Evolutionary conservation across 2,797 vertebrate genomes (phyloP).

Genomic region (Chelmon rostratus): DNA sequence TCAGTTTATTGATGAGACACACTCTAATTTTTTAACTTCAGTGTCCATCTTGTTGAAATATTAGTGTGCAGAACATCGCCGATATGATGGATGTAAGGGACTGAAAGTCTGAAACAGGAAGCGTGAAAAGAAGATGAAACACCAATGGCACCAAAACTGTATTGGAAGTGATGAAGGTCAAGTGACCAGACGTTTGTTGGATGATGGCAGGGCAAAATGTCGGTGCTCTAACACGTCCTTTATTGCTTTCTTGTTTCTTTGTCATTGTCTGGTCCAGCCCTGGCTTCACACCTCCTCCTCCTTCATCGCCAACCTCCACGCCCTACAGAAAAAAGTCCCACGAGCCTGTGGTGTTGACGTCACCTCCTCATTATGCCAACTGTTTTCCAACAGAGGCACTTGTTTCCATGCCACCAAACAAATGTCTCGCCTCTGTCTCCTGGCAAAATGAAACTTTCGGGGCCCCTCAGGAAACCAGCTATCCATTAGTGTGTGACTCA

Average conservation of each 20-base stretch:
- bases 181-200: neutral
- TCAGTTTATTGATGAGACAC: neutral
- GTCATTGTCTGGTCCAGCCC: conserved; percentile 38
- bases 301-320: conserved; percentile 48
- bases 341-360: conserved; percentile 58
- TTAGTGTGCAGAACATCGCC: neutral
- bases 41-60: neutral
- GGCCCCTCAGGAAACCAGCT: conserved; percentile 57
- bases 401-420: conserved; percentile 71
- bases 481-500: conserved; percentile 66
- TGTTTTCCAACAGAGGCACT: conserved; percentile 56
- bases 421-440: conserved; percentile 52
- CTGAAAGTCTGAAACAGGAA: neutral
- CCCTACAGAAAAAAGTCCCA: conserved; percentile 60
- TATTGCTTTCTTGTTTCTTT: conserved; percentile 14
- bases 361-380: conserved; percentile 53
- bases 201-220: neutral
- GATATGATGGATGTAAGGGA: neutral
- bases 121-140: no score
- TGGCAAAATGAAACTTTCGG: conserved; percentile 64
- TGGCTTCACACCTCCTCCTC: conserved; percentile 61
- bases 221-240: neutral
- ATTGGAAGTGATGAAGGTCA: neutral
- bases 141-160: no score
- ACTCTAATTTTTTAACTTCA: neutral